A percentile compares a stretch with the other conserved stretches of the same genome.
Conservation (phyloP, 2,113 vertebrate genomes). For the Rhinoptilus africanus region DNA sequence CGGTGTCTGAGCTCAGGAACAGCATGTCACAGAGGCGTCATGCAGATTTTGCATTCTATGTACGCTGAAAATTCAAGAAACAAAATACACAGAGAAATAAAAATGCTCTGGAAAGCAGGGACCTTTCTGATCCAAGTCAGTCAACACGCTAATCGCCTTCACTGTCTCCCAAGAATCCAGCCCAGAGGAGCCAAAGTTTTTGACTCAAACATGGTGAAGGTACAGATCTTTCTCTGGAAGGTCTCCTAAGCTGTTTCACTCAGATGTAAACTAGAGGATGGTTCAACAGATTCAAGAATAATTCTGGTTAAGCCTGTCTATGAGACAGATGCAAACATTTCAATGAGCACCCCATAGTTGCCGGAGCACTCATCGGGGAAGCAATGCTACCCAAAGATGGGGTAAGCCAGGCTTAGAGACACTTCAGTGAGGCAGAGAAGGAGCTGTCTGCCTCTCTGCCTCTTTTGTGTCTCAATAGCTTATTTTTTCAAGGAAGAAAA, state of each 20-base stretch:
- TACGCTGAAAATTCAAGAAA: not conserved
- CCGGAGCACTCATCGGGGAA: not conserved
- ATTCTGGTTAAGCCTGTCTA: not conserved
- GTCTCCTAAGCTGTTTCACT: not conserved
- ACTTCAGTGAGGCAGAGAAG: not conserved
- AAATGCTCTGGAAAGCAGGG: not conserved
- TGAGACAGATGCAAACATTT: not conserved
- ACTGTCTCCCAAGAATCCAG: not conserved
- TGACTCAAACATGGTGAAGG: not conserved
- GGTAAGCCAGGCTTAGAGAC: not conserved
- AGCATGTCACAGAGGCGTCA: not conserved
- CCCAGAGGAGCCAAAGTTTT: not conserved
- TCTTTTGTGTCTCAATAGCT: not conserved
- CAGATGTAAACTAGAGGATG: not conserved
- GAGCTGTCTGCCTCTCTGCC: not conserved
- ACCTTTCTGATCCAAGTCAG: not conserved
- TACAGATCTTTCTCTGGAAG: not conserved
- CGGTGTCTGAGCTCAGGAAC: not conserved
- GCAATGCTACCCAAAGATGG: not conserved
- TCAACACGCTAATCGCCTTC: not conserved
- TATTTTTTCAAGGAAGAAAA: not conserved
- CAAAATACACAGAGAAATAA: not conserved
- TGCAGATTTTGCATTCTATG: not conserved
- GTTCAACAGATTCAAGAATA: not conserved
- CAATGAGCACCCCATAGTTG: rapidly evolving